phyloP scores from a whole-genome alignment of 2,797 vertebrate genomes.

The Anomalospiza imberbis region DNA sequence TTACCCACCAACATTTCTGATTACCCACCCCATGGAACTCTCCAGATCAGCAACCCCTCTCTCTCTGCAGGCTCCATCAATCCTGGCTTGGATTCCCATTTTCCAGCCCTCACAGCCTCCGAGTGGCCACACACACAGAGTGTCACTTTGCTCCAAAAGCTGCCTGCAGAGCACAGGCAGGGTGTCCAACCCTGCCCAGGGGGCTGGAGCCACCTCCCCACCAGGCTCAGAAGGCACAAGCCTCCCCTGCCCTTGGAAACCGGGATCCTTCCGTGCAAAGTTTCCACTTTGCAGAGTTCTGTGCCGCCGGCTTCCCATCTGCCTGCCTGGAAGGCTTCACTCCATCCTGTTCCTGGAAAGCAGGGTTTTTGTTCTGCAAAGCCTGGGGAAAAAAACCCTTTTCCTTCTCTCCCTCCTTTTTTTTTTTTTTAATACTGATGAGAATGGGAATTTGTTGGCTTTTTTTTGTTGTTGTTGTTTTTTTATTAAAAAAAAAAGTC shows the following conservation, averaged over 20 bases:
- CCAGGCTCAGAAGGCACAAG: fast-evolving
- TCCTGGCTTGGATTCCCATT: not conserved
- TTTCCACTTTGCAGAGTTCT: not conserved
- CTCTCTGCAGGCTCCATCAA: not conserved
- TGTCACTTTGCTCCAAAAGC: fast-evolving
- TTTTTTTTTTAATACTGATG: not conserved
- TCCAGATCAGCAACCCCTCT: not conserved
- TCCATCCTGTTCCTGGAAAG: not conserved
- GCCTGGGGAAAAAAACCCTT: not conserved
- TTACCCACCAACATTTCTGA: not conserved
- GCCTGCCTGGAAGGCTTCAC: constrained; percentile 45
- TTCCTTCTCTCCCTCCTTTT: too few species aligned
- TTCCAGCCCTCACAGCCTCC: not conserved
- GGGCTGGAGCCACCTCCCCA: not conserved
- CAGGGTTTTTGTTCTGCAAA: not conserved
- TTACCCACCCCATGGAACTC: not conserved
- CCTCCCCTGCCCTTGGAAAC: not conserved
- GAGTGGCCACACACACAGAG: fast-evolving
- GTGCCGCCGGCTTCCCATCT: constrained; percentile 16
- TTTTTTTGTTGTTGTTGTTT: too few species aligned
- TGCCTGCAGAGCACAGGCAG: fast-evolving
- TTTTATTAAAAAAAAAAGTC: fast-evolving
- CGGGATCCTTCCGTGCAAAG: not conserved
- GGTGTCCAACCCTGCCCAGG: not conserved
- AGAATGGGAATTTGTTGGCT: not conserved